Base-by-base conservation (phyloP, 2,888 invertebrate species). In the Coremacera marginata region DNA sequence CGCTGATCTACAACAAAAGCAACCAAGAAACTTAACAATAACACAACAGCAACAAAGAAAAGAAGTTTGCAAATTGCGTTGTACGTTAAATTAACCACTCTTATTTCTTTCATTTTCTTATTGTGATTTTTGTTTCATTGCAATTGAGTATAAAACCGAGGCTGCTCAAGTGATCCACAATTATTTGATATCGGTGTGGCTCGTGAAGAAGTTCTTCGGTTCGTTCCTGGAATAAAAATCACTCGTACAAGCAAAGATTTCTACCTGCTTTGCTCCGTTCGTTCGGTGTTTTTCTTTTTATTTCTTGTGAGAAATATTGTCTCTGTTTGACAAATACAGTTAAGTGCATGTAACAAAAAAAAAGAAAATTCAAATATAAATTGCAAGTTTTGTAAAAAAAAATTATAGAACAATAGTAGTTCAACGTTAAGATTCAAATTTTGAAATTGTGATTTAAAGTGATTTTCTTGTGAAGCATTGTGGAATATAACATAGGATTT, bases 61-160 rank as follows among this genome's bases (percentile, higher is more conserved):
- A 14, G 51, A 25, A 51, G 68, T 34, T 68, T 9, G 51, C 65
- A 27, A 31, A 60, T 44, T 65, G 60, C 16, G 52, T 73, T 57
- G 65, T 65, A 19, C 22, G 11, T 25, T 16, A 52, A 63, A 27
- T 9, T 14, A 63, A 14, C 49, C 11, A 52, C 60, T 55, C 3
- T 70, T 70, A 37, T 51, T 70, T 70, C 49, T 60, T 49, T 37
- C 19, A 68, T 63, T 55, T 11, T 68, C 34, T 76, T 8, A 49
- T 16, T 73, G 57, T 75, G 0, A 49, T 77, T 73, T 75, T 74
- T 57, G 14, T 63, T 44, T 16, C n/a, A 65, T 68, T 60, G 37
- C 22, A 51, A 25, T 49, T 31, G 34, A 52, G 57, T 71, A 71
- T 71, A 71, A 71, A 71, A 71, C 71, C 27, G 9, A 25, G 44